Percentiles rank a stretch among this genome's conserved stretches.
Conservation (phyloP, 2,113 vertebrate genomes). For the Micronycteris hirsuta region DNA sequence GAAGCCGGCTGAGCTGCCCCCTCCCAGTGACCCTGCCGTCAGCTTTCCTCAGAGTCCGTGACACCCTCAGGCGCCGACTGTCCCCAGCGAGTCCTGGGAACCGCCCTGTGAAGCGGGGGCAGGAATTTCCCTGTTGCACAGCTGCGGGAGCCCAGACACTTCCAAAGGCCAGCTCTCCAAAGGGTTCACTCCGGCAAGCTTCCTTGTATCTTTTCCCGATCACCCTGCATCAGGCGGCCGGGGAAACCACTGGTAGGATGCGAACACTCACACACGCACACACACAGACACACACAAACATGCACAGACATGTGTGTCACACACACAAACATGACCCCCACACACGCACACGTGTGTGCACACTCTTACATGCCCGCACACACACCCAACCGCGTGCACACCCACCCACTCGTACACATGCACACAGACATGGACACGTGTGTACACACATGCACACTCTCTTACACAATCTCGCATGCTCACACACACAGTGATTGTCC, state of each 20-base stretch:
- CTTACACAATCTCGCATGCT: background rate
- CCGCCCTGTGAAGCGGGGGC: background rate
- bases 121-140: background rate
- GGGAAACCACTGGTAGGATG: accelerated
- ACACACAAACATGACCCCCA: too few species aligned
- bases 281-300: too few species aligned
- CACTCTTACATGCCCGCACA: too few species aligned
- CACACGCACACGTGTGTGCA: too few species aligned
- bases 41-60: too few species aligned
- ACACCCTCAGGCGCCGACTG: background rate
- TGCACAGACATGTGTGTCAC: too few species aligned
- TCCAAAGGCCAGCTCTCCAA: background rate
- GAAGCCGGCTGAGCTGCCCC: background rate
- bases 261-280: background rate
- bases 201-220: background rate
- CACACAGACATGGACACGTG: too few species aligned
- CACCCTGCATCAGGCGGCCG: accelerated
- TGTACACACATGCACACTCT: too few species aligned
- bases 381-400: too few species aligned
- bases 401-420: too few species aligned
- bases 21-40: background rate
- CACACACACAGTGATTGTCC: background rate
- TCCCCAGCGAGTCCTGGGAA: background rate
- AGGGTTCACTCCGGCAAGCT: background rate
- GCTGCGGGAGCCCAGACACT: background rate